phyloP scores from a whole-genome alignment of 2,113 vertebrate genomes.

The Chaetodon trifascialis region DNA sequence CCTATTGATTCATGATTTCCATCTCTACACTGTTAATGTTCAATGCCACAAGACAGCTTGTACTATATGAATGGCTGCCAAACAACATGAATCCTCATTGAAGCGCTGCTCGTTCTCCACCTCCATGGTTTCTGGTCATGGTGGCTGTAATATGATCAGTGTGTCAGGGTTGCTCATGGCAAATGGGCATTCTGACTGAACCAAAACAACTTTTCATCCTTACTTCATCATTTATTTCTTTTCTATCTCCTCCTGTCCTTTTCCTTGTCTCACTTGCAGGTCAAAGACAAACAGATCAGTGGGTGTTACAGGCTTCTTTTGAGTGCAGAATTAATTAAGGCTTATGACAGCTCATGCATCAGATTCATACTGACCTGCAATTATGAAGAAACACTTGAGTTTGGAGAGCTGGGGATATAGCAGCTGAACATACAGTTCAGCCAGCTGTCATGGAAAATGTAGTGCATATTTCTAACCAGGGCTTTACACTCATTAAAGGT shows the following conservation, averaged over 20 bases:
- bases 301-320: conserved; percentile 62
- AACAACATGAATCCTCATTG: neutral
- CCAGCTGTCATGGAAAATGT: conserved; percentile 35
- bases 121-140: neutral
- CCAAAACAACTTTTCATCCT: neutral
- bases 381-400: conserved; percentile 77
- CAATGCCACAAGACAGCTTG: neutral
- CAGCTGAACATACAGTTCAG: conserved; percentile 29
- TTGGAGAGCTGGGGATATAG: conserved; percentile 56
- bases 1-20: neutral
- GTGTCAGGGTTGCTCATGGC: neutral
- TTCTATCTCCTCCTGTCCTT: neutral
- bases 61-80: neutral
- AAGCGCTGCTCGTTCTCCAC: neutral
- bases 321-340: conserved; percentile 78
- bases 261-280: conserved; percentile 48
- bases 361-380: conserved; percentile 80
- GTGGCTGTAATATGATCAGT: neutral
- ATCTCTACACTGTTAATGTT: neutral
- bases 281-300: conserved; percentile 79
- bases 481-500: conserved; percentile 58
- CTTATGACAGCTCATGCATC: conserved; percentile 75
- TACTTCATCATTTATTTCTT: conserved; percentile 22
- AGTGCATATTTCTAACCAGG: conserved; percentile 19
- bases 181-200: neutral